phyloP scores from a whole-genome alignment of 1,140 invertebrate genomes.

The Drosophila nannoptera region DNA sequence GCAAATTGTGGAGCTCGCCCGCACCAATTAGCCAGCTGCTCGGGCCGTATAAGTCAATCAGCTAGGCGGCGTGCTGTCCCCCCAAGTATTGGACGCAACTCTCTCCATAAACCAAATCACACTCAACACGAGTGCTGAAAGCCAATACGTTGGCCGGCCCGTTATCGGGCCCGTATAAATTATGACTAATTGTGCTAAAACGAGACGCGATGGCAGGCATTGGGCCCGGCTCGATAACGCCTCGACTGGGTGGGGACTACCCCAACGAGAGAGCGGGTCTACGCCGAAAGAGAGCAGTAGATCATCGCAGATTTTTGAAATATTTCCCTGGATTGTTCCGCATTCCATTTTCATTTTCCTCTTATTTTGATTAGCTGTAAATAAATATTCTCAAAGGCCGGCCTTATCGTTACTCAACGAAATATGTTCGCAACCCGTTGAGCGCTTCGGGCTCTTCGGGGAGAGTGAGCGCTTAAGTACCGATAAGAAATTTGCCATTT shows the following conservation, averaged over 20 bases:
- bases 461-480: conserved; percentile 66
- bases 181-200: conserved; percentile 76
- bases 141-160: conserved; percentile 66
- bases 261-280: not conserved
- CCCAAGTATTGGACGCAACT: too few species aligned
- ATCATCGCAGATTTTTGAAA: not conserved
- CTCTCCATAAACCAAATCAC: conserved; percentile 62
- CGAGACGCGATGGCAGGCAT: conserved; percentile 45
- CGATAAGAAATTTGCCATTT: conserved; percentile 78
- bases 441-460: conserved; percentile 16
- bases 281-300: too few species aligned
- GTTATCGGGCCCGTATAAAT: conserved; percentile 54
- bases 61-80: not conserved
- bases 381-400: conserved; percentile 21
- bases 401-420: conserved; percentile 14
- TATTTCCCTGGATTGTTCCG: not conserved
- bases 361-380: conserved; percentile 7
- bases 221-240: conserved; percentile 33
- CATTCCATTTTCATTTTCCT: not conserved
- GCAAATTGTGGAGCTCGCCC: conserved; percentile 16
- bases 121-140: conserved; percentile 52
- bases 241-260: conserved; percentile 29
- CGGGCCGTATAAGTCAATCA: conserved; percentile 11
- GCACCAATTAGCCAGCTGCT: conserved; percentile 12
- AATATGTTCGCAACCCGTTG: conserved; percentile 6